phyloP scores from a whole-genome alignment of 2,797 vertebrate genomes.

The Alectoris magna region DNA sequence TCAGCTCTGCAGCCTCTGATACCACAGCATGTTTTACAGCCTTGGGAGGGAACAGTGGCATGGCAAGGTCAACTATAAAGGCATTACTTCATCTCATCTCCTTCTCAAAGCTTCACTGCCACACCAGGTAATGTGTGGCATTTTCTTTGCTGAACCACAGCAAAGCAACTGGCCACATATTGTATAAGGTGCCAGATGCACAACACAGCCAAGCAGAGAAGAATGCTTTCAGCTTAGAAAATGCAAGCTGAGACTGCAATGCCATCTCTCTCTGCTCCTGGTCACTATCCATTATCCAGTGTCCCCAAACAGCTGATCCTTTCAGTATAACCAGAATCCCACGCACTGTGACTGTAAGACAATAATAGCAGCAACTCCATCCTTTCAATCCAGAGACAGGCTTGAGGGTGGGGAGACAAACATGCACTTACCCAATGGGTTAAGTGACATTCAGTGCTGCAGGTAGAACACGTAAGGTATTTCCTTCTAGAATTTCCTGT shows the following conservation, averaged over 20 bases:
- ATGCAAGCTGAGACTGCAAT: not conserved
- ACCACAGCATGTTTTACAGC: not conserved
- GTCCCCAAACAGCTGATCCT: not conserved
- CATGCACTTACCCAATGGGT: not conserved
- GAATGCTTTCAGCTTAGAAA: fast-evolving
- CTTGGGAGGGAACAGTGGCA: not conserved
- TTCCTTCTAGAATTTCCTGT: conserved; percentile 18
- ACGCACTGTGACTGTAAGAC: not conserved
- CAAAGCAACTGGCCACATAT: not conserved
- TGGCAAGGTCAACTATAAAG: conserved; percentile 4
- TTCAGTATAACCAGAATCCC: not conserved
- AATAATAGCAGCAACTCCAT: not conserved
- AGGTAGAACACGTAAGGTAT: not conserved
- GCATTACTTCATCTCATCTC: conserved; percentile 10
- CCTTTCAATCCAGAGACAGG: not conserved
- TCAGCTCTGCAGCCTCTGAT: conserved; percentile 1
- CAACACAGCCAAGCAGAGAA: not conserved
- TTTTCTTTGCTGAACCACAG: not conserved
- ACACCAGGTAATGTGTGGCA: not conserved
- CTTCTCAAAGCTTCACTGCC: not conserved
- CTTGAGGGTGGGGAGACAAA: not conserved
- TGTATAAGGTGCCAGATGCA: fast-evolving
- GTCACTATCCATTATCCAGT: not conserved
- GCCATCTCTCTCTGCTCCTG: not conserved
- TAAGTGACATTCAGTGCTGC: not conserved